Percentiles rank a stretch among this genome's conserved stretches.
Evolutionary conservation across 2,888 invertebrate genomes (phyloP).

Genomic region (Liodrosophila aerea): DNA sequence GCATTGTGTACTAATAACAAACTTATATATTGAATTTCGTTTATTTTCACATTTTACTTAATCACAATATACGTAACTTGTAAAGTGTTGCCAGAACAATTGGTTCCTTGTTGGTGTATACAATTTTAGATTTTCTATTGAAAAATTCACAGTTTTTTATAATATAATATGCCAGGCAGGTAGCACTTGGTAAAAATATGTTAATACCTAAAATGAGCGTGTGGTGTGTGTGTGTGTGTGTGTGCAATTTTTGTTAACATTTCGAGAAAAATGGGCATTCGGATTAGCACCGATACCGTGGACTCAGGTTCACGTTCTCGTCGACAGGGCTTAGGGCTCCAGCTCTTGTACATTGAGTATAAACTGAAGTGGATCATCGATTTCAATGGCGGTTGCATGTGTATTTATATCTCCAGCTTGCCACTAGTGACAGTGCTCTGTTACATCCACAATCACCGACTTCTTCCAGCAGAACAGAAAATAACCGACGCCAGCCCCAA

Average conservation of each 20-base stretch:
- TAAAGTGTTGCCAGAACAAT: too few relatives aligned
- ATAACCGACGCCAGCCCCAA: slow-evolving; percentile 95
- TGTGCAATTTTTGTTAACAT: slow-evolving; percentile 56
- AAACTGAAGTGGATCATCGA: slow-evolving; percentile 40
- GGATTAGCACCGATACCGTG: slow-evolving; percentile 42
- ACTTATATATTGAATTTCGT: slow-evolving; percentile 34
- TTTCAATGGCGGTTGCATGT: slow-evolving; percentile 13
- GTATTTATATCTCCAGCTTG: slow-evolving; percentile 43
- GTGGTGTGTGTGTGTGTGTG: slow-evolving; percentile 19
- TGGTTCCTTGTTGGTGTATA: slow-evolving; percentile 19
- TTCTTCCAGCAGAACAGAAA: slow-evolving; percentile 98
- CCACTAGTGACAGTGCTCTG: slow-evolving; percentile 96
- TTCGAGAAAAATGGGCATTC: slow-evolving; percentile 77
- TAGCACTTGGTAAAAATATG: slow-evolving; percentile 64
- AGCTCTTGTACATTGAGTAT: too few relatives aligned
- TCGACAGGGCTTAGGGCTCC: slow-evolving; percentile 5
- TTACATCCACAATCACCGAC: slow-evolving; percentile 95
- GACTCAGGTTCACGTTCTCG: slow-evolving; percentile 5
- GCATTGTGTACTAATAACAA: slow-evolving; percentile 30
- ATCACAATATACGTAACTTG: slow-evolving; percentile 11
- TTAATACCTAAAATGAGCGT: slow-evolving; percentile 69
- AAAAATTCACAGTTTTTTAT: slow-evolving; percentile 71
- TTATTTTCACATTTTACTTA: slow-evolving; percentile 42
- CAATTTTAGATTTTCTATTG: slow-evolving; percentile 19
- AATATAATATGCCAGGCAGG: slow-evolving; percentile 43